These are phyloP conservation scores for Karalla daura DNA, from an alignment of 2,797 vertebrate genomes.

Conservation along the genomic window DNA sequence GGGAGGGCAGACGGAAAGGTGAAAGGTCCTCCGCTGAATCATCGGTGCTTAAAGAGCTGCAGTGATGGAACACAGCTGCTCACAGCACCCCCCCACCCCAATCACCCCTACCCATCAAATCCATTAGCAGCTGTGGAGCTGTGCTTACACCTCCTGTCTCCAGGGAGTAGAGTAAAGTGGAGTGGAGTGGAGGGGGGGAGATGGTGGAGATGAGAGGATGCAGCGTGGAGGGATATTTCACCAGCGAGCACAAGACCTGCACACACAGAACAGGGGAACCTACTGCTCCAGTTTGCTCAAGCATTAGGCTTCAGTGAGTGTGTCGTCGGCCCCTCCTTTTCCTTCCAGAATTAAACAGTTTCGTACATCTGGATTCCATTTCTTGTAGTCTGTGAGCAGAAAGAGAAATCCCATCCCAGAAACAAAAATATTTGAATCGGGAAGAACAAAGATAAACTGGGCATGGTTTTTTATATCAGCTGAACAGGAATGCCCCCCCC, in stretches of 20 bases:
- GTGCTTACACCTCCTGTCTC: conserved; percentile 14
- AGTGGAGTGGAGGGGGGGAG: conserved; percentile 5
- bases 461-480: not conserved
- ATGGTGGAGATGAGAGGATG: conserved; percentile 11
- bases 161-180: conserved; percentile 9
- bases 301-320: not conserved
- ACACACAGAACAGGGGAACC: conserved; percentile 5
- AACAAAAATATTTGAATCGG: not conserved
- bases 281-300: conserved; percentile 1
- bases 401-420: not conserved
- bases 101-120: conserved; percentile 17
- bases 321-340: not conserved
- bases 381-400: not conserved
- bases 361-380: conserved; percentile 3
- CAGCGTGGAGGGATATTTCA: conserved; percentile 5
- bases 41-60: not conserved
- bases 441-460: not conserved
- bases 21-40: conserved; percentile 7
- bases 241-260: conserved; percentile 1
- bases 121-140: conserved; percentile 18
- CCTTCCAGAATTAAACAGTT: not conserved
- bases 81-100: not conserved
- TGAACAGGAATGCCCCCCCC: too few species aligned
- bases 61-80: conserved; percentile 6
- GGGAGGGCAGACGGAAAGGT: not conserved